A percentile compares a stretch with the other conserved stretches of the same genome.
These are phyloP conservation scores for Semnornis frantzii DNA, from an alignment of 2,113 vertebrate species.

Conservation along the genomic window DNA sequence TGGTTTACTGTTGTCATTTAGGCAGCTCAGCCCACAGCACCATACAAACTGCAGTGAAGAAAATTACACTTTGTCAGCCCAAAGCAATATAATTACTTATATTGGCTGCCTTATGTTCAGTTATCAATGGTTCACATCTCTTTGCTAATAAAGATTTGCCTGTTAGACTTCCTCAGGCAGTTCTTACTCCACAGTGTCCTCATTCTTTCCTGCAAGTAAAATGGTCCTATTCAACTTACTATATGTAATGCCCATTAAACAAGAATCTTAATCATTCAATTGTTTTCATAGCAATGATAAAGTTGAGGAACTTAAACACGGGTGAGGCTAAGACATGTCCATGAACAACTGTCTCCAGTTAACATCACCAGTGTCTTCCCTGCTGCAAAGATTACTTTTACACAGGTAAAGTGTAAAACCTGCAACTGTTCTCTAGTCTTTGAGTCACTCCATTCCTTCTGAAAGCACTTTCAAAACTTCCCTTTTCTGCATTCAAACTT, in stretches of 20 bases:
- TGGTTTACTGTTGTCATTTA: neutral
- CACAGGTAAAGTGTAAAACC: neutral
- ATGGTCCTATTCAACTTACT: neutral
- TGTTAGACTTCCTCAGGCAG: neutral
- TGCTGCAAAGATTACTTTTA: neutral
- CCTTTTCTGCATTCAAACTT: neutral
- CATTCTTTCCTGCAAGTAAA: neutral
- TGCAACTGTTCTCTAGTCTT: neutral
- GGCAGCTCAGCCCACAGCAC: neutral
- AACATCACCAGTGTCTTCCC: neutral
- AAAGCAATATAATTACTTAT: neutral
- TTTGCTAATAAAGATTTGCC: neutral
- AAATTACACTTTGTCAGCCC: neutral
- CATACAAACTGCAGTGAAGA: neutral
- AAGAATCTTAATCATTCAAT: neutral
- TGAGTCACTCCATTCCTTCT: neutral
- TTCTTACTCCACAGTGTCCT: neutral
- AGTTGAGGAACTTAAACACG: neutral
- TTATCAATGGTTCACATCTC: neutral
- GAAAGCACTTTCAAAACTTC: neutral
- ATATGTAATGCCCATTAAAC: neutral
- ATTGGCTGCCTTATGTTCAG: neutral
- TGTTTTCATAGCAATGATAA: neutral
- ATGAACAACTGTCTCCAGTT: neutral
- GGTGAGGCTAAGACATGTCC: neutral